phyloP scores from a whole-genome alignment of 2,113 vertebrate genomes.

The Aspidoscelis tigris region DNA sequence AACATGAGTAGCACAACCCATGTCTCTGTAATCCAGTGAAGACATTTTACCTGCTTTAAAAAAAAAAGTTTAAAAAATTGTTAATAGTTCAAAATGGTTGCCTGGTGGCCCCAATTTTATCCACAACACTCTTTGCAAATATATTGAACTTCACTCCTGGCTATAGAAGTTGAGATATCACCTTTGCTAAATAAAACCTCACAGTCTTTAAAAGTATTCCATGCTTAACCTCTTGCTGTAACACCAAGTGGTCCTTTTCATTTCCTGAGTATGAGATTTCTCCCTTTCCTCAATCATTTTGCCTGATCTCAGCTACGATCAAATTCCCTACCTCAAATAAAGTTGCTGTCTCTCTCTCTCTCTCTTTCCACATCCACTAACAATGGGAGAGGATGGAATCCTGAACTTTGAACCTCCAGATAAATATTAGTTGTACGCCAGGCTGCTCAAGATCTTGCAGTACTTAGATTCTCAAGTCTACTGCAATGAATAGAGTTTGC shows the following conservation, averaged over 20 bases:
- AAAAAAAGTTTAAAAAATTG: constrained; percentile 49
- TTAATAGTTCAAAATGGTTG: constrained; percentile 54
- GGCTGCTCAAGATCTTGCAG: not conserved
- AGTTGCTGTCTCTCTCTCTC: too few relatives aligned
- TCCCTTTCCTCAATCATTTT: not conserved
- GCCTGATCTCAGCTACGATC: accelerated
- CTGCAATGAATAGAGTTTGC: not conserved
- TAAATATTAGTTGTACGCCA: not conserved
- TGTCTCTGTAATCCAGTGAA: not conserved
- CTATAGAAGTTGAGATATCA: not conserved
- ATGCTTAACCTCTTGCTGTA: not conserved
- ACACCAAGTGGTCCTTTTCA: not conserved
- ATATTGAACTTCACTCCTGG: constrained; percentile 11
- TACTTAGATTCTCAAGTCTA: accelerated
- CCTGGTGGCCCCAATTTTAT: constrained; percentile 15
- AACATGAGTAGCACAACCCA: not conserved
- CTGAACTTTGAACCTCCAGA: not conserved
- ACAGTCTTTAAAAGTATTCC: not conserved
- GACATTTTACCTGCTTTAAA: constrained; percentile 16
- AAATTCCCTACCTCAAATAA: not conserved
- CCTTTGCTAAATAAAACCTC: not conserved
- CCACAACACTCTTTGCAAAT: constrained; percentile 3
- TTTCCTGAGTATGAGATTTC: constrained; percentile 5
- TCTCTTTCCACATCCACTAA: not conserved
- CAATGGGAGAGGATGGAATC: accelerated